Evolutionary conservation across 2,113 vertebrate genomes (phyloP).

Genomic region (Brienomyrus longianalis): DNA sequence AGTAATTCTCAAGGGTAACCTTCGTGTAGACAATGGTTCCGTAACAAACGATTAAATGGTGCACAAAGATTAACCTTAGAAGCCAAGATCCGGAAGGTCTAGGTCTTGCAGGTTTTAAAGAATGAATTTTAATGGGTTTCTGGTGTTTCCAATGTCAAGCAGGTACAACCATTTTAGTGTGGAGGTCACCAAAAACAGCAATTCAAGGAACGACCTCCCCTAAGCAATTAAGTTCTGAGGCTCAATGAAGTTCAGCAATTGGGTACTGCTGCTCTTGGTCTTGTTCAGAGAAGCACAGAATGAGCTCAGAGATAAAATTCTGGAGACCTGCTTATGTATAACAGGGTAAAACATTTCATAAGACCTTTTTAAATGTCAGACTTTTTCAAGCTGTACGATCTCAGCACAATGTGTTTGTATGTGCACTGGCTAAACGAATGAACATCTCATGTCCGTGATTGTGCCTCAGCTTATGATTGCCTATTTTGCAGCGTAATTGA

Average conservation of each 20-base stretch:
- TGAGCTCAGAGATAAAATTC: not conserved
- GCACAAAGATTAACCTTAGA: not conserved
- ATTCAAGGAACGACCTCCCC: not conserved
- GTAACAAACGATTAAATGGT: not conserved
- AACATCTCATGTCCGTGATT: constrained; percentile 28
- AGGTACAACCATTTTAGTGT: not conserved
- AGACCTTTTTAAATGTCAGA: constrained; percentile 23
- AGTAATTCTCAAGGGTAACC: not conserved
- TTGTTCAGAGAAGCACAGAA: not conserved
- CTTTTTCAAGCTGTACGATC: constrained; percentile 22
- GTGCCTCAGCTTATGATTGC: constrained; percentile 6
- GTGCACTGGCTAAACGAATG: constrained; percentile 29
- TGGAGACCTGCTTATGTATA: not conserved
- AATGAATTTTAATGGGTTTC: not conserved
- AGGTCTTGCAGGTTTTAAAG: not conserved
- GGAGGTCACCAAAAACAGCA: not conserved
- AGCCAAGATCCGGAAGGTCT: not conserved
- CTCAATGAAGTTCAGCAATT: not conserved
- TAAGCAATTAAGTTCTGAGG: not conserved
- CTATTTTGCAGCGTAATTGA: constrained; percentile 4
- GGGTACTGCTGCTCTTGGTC: not conserved
- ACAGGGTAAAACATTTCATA: not conserved
- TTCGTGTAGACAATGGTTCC: not conserved
- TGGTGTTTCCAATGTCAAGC: not conserved
- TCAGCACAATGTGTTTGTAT: constrained; percentile 11